A percentile compares a stretch with the other conserved stretches of the same genome.
Conservation (phyloP, 2,113 vertebrate species). For the Numida meleagris region DNA sequence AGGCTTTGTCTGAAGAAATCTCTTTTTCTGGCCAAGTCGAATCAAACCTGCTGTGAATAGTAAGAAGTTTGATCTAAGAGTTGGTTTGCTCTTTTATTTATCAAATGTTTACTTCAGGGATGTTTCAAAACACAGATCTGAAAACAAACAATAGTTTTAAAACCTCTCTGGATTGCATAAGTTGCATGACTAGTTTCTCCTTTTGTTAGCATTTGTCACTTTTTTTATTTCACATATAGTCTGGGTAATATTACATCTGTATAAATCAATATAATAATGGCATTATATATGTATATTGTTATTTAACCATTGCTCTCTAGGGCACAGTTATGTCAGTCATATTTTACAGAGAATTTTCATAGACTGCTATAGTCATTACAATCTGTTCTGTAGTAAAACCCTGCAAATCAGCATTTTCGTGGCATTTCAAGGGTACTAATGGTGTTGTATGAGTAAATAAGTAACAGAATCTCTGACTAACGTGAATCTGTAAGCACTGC, state of each 20-base stretch:
- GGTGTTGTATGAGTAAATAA: neutral
- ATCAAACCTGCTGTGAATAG: neutral
- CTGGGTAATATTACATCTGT: neutral
- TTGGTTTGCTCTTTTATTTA: neutral
- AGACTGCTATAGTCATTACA: constrained; percentile 9
- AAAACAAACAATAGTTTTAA: neutral
- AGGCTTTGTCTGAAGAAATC: neutral
- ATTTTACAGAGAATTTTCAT: constrained; percentile 18
- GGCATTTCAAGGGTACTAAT: neutral
- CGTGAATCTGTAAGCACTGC: neutral
- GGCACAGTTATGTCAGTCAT: constrained; percentile 19
- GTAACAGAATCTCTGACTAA: neutral
- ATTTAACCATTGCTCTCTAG: constrained; percentile 51
- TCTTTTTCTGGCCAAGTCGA: neutral
- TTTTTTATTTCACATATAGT: neutral
- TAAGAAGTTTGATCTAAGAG: neutral
- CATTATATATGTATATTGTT: constrained; percentile 34
- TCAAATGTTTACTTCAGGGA: neutral
- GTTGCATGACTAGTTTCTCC: neutral
- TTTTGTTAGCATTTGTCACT: neutral
- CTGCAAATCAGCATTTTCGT: constrained; percentile 6
- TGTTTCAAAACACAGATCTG: neutral
- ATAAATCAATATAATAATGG: constrained; percentile 53
- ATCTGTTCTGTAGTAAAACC: neutral
- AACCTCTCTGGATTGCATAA: neutral